Base-by-base conservation (phyloP, 2,888 invertebrate genomes). In the Trissolcus japonicus region DNA sequence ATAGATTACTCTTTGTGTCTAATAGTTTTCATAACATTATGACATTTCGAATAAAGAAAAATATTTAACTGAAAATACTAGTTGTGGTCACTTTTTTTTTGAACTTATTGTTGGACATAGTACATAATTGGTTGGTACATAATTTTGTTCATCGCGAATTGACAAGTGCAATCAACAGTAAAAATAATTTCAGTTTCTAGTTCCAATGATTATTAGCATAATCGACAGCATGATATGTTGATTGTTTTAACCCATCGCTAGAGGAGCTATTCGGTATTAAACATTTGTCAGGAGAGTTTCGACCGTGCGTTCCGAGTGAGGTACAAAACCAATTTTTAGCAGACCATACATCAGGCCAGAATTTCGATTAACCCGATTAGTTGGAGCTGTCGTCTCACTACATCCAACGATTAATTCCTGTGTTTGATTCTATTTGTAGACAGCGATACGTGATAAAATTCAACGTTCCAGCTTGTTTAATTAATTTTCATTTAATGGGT, bases 311-410 rank as follows among this genome's bases (percentile, higher is more conserved):
- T 62, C 53, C 66, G 41, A 69, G 69, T 51, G 76, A 66, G 66
- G 60, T 69, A 76, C 76, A 66, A 63, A 76, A 76, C 67, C 65
- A 76, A 76, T 79, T 76, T 79, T 78, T 79, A 68, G 46, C 71
- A 62, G 79, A 69, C 75, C 76, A 80, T 80, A 69, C 76, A 79
- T 80, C 80, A 79, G 75, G 35, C 51, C 68, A 60, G 76, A 79
- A 79, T 80, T 82, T 81, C 79, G 81, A 81, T 82, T 79, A 78
- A 79, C 68, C 79, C 79, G 80, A 81, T 81, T 80, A 81, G 81
- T 78, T 69, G 72, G 79, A 79, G 81, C 77, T 76, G 80, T 80
- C 80, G 71, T 82, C 80, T 81, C 78, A 76, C 80, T 82, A 65
- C 55, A 82, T 82, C 76, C 79, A 78, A 69, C 80, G 76, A 82